phyloP scores from a whole-genome alignment of 2,113 vertebrate genomes.

The Syngnathus typhle region DNA sequence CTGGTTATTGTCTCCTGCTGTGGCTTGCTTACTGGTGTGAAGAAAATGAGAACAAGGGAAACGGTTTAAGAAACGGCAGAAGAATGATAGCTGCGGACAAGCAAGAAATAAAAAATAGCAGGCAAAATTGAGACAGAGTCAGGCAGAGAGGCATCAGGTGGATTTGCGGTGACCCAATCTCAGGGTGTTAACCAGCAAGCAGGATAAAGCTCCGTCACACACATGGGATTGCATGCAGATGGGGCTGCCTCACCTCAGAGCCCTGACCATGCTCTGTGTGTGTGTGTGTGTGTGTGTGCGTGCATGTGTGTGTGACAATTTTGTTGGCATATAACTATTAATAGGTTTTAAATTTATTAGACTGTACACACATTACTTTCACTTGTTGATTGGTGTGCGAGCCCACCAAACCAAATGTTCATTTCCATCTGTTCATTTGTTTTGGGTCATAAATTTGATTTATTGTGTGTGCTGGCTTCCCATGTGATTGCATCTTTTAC shows the following conservation, averaged over 20 bases:
- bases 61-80: background rate
- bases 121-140: conserved; percentile 32
- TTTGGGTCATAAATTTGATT: conserved; percentile 26
- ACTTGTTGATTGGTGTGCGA: background rate
- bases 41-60: conserved; percentile 15
- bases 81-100: conserved; percentile 25
- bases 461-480: conserved; percentile 17
- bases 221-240: conserved; percentile 71
- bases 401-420: conserved; percentile 24
- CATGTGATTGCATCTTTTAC: conserved; percentile 59
- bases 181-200: conserved; percentile 61
- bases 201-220: conserved; percentile 56
- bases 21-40: conserved; percentile 21
- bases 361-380: conserved; percentile 1
- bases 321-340: conserved; percentile 1
- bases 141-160: conserved; percentile 61
- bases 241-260: conserved; percentile 54
- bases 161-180: conserved; percentile 66
- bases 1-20: conserved; percentile 47
- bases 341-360: conserved; percentile 17
- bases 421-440: conserved; percentile 23
- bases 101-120: conserved; percentile 21
- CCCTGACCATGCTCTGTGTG: conserved; percentile 34
- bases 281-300: conserved; percentile 17
- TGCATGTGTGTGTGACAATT: conserved; percentile 10